Conservation (phyloP, 2,113 vertebrate genomes). For the Ophthalmolycus amberensis region DNA sequence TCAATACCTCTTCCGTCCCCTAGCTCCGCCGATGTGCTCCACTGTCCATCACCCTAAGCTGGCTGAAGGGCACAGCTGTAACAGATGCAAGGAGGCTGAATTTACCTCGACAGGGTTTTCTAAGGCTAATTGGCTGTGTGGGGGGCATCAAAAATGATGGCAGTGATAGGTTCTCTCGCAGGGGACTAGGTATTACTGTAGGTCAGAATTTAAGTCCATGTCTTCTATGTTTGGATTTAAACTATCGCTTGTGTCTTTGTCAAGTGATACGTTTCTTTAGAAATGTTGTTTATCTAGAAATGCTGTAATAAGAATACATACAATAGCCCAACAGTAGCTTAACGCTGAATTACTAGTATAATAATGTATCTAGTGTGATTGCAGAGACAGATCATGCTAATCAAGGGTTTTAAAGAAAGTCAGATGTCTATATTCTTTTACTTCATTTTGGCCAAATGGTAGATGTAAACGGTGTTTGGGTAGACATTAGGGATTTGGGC, state of each 20-base stretch:
- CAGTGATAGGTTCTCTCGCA: conserved; percentile 9
- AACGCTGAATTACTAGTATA: not conserved
- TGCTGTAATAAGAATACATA: not conserved
- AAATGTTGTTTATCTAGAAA: not conserved
- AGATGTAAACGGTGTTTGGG: conserved; percentile 6
- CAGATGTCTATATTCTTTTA: not conserved
- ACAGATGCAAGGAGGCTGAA: conserved; percentile 42
- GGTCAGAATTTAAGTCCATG: conserved; percentile 5
- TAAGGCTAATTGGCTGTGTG: conserved; percentile 45
- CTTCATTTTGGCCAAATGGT: not conserved
- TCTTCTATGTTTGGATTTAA: not conserved
- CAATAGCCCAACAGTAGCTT: not conserved
- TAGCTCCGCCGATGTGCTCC: conserved; percentile 25
- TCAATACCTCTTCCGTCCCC: conserved; percentile 43
- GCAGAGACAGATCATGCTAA: not conserved
- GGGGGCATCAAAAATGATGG: conserved; percentile 10
- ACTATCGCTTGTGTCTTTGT: not conserved
- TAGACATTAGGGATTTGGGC: conserved; percentile 9
- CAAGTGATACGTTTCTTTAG: not conserved
- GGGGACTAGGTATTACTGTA: not conserved
- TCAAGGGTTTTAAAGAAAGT: not conserved
- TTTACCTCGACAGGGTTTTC: conserved; percentile 52
- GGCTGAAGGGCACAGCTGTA: conserved; percentile 58
- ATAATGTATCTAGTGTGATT: not conserved
- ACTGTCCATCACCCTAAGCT: conserved; percentile 48